Evolutionary conservation across 2,888 invertebrate genomes (phyloP).

Genomic region (Cheilosia soror): DNA sequence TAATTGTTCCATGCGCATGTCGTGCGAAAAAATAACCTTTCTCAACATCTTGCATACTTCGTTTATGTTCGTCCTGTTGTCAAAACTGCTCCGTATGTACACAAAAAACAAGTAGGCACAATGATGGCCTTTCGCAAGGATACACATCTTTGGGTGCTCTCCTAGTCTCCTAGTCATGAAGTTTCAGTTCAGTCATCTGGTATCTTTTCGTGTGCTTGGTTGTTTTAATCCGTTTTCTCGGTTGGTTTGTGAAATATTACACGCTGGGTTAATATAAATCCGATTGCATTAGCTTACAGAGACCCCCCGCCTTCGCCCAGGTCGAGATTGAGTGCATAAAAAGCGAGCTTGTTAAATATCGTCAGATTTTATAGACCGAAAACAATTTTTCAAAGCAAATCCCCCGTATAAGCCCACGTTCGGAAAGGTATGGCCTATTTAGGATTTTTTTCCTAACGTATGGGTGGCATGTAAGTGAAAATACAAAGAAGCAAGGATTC

Average conservation of each 20-base stretch:
- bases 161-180: conserved; percentile 23
- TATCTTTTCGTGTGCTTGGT: conserved; percentile 55
- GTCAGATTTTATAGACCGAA: conserved; percentile 15
- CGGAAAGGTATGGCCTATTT: conserved; percentile 35
- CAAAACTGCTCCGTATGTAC: conserved; percentile 60
- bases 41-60: conserved; percentile 61
- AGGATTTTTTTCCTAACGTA: conserved; percentile 40
- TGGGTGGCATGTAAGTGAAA: conserved; percentile 48
- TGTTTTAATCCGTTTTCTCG: conserved; percentile 10
- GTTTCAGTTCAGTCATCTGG: conserved; percentile 72
- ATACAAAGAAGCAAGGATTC: conserved; percentile 28
- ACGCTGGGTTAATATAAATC: conserved; percentile 43
- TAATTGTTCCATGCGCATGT: conserved; percentile 48
- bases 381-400: conserved; percentile 11
- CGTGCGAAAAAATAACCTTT: conserved; percentile 73
- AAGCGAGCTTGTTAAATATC: conserved; percentile 35
- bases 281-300: conserved; percentile 41
- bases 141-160: conserved; percentile 67
- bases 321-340: conserved; percentile 16
- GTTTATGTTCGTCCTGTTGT: conserved; percentile 50
- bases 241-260: conserved; percentile 41
- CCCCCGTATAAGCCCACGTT: conserved; percentile 15
- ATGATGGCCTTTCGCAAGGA: conserved; percentile 63
- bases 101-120: conserved; percentile 50
- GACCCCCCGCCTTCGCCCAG: conserved; percentile 18